Evolutionary conservation across 1,140 invertebrate genomes (phyloP).

Genomic region (Acromyrmex heyeri): DNA sequence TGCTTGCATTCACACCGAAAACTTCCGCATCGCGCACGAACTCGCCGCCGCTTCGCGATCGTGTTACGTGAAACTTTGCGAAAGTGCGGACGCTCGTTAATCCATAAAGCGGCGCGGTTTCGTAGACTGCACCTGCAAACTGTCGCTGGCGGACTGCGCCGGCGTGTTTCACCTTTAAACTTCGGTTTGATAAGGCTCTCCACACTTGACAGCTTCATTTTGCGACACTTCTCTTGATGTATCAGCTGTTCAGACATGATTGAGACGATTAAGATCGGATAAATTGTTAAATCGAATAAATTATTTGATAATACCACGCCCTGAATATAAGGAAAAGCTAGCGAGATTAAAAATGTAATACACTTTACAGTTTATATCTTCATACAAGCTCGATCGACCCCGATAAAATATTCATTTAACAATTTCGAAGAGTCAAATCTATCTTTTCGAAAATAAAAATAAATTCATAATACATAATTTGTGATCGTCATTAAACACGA

Average conservation of each 20-base stretch:
- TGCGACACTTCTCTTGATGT: background rate
- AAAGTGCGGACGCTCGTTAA: constrained; percentile 65
- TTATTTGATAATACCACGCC: background rate
- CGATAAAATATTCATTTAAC: background rate
- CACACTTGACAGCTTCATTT: constrained; percentile 7
- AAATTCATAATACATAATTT: background rate
- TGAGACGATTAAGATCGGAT: constrained; percentile 11
- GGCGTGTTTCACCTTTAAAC: constrained; percentile 55
- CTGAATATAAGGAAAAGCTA: background rate
- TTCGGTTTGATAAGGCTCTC: constrained; percentile 20
- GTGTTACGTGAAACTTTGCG: constrained; percentile 45
- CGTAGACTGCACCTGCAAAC: constrained; percentile 43
- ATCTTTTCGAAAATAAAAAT: background rate
- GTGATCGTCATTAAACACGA: background rate
- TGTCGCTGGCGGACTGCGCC: constrained; percentile 55
- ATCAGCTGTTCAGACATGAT: background rate
- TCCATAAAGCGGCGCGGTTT: constrained; percentile 68
- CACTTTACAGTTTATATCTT: background rate
- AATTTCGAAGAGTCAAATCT: background rate
- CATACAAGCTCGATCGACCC: background rate
- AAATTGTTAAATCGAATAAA: background rate
- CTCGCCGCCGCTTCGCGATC: constrained; percentile 6
- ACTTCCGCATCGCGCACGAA: constrained; percentile 19
- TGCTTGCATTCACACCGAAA: constrained; percentile 33
- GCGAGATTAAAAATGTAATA: constrained; percentile 2